Base-by-base conservation (phyloP, 2,888 invertebrate genomes). In the Bibio marci region DNA sequence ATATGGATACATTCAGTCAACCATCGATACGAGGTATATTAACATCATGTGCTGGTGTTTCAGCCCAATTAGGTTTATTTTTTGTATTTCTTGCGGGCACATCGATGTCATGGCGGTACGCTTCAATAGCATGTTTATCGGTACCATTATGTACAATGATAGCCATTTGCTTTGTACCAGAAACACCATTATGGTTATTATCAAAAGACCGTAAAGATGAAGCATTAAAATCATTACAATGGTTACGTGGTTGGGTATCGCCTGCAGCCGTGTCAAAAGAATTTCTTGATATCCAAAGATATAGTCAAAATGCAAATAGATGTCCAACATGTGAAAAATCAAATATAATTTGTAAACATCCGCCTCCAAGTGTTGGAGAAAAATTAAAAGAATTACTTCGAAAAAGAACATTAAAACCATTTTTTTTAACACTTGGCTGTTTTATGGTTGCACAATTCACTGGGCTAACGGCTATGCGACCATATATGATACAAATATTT, bases 151-250 rank as follows among this genome's bases (percentile, higher is more conserved):
- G 63, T 11, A 68, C 70, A 0, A 63, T 69, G 58, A 48, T 65
- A 1, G 55, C 68, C 2, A 69, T 71, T 2, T 50, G 65, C 2
- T 62, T 70, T 52, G 70, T 71, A 53, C 71, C 71, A 1, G 71
- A 72, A 55, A 68, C 71, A 6, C 71, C 71, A 28, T 61, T 69
- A 48, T 71, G 71, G 71, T 52, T 72, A n/a, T 46, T 71, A 41
- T 68, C 70, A 0, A 68, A 68, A 45, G 68, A 69, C 7, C 59
- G 67, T 2, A 60, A 62, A 45, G 64, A 66, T 48, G 70, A 71
- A 10, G 71, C 72, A 0, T 47, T 66, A 10, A 56, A 52, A 25
- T 66, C 71, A 0, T 55, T 71, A n/a, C 67, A 69, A 44, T 65
- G 66, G 46, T 58, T 72, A 2, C 58, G 71, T 40, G 71, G 71